Evolutionary conservation across 2,888 invertebrate genomes (phyloP).

Genomic region (Amphipoea oculea): DNA sequence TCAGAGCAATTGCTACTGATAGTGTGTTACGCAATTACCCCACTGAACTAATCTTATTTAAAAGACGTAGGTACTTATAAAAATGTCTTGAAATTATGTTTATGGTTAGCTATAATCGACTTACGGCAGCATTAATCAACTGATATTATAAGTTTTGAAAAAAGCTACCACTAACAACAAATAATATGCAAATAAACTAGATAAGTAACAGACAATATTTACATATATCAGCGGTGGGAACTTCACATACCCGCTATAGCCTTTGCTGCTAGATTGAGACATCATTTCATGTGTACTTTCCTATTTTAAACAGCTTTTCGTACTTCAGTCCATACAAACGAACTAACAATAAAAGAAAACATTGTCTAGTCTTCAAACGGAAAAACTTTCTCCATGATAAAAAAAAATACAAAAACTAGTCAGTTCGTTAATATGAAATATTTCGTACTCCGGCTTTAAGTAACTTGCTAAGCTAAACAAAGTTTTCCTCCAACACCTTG

Average conservation of each 20-base stretch:
- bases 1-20: too few relatives aligned
- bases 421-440: slow-evolving; percentile 53
- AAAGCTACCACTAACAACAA: slow-evolving; percentile 74
- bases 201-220: slow-evolving; percentile 74
- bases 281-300: slow-evolving; percentile 66
- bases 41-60: not conserved
- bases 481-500: slow-evolving; percentile 35
- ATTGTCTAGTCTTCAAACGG: slow-evolving; percentile 4
- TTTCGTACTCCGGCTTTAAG: slow-evolving; percentile 49
- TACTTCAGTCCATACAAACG: slow-evolving; percentile 55
- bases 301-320: slow-evolving; percentile 42
- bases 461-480: slow-evolving; percentile 51
- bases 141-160: slow-evolving; percentile 44
- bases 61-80: not conserved
- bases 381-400: not conserved
- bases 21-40: too few relatives aligned
- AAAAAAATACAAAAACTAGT: slow-evolving; percentile 15
- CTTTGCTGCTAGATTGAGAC: slow-evolving; percentile 80
- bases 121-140: slow-evolving; percentile 42
- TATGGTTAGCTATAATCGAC: slow-evolving; percentile 31
- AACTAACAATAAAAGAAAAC: slow-evolving; percentile 43
- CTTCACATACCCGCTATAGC: slow-evolving; percentile 83
- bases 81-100: slow-evolving; percentile 51
- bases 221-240: slow-evolving; percentile 87
- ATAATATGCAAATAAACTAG: slow-evolving; percentile 71